Conservation (phyloP, 2,113 vertebrate species). For the Neolamprologus toae region DNA sequence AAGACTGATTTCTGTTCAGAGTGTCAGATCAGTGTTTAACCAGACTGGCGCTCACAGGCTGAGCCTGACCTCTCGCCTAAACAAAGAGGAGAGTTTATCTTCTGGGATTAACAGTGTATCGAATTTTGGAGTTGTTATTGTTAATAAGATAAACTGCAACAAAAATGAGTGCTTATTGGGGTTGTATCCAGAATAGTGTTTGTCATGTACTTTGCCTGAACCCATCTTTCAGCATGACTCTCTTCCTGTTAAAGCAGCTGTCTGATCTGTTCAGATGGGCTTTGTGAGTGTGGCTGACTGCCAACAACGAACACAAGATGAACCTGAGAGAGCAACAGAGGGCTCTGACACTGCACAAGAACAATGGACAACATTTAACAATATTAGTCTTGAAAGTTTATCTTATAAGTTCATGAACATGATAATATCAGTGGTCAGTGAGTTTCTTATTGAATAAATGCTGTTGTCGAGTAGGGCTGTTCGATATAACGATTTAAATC, state of each 20-base stretch:
- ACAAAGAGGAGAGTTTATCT: not conserved
- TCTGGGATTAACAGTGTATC: not conserved
- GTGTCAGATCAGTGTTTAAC: not conserved
- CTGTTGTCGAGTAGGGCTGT: not conserved
- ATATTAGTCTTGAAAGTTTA: not conserved
- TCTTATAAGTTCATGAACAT: not conserved
- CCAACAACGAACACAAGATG: not conserved
- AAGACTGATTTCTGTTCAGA: not conserved
- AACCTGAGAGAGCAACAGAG: not conserved
- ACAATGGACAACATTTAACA: not conserved
- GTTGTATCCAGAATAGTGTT: not conserved
- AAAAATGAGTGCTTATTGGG: slow-evolving; percentile 7
- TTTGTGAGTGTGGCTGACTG: not conserved
- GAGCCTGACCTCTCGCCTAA: not conserved
- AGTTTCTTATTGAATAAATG: not conserved
- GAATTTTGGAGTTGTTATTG: not conserved
- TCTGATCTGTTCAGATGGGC: slow-evolving; percentile 1
- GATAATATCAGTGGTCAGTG: not conserved
- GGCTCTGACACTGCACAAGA: not conserved
- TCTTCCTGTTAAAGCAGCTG: slow-evolving; percentile 45
- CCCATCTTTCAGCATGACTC: not conserved
- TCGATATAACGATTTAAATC: too few species aligned
- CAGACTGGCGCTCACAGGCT: not conserved
- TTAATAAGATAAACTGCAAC: not conserved
- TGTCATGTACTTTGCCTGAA: slow-evolving; percentile 18